Evolutionary conservation across 2,888 invertebrate genomes (phyloP), one percentile per base, ranked within the genome.

Genomic region (Pheosia tremula): DNA sequence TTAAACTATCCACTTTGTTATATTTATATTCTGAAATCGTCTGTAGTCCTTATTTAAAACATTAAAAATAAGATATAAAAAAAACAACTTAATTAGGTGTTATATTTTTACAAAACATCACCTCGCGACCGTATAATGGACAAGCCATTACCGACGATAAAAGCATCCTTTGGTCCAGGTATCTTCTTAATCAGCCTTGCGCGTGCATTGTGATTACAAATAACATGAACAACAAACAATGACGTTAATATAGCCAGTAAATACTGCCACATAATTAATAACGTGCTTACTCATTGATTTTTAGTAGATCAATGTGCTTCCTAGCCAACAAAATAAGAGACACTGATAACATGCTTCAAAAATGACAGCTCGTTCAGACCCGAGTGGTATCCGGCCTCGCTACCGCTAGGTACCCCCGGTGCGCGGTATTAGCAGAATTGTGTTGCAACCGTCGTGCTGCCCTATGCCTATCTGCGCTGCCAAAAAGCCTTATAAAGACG

Each of bases 161-260:
- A 82, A 8, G 59, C 39, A 39, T 71, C 63, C 52, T 68, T 69
- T 4, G 82, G 77, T 38, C 83, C 83, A 0, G 85, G 84, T 41
- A 84, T 72, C 62, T 72, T 81, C 24, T 64, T 66, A 5, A 83
- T 52, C 47, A 78, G 43, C 45, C 74, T 66, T 5, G 82, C 82
- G 39, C 50, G 62, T 11, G 60, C 54, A 55, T 68, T 73, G 37
- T 71, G 68, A 58, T 71, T 71, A 5, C 63, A 66, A 7, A 66
- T 58, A 50, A 68, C 53, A 57, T 74, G 66, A 41, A 69, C 43
- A 41, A 64, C 43, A 54, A 62, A 57, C 47, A 69, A 58, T 13
- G 68, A 43, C 7, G 66, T 41, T 9, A 63, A 11, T 37, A 60
- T 10, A 5, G 49, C 38, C 8, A 64, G 9, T n/a, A 73, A 60